Base-by-base conservation (phyloP, 2,797 vertebrate genomes). In the Schizopygopsis malacanthus region DNA sequence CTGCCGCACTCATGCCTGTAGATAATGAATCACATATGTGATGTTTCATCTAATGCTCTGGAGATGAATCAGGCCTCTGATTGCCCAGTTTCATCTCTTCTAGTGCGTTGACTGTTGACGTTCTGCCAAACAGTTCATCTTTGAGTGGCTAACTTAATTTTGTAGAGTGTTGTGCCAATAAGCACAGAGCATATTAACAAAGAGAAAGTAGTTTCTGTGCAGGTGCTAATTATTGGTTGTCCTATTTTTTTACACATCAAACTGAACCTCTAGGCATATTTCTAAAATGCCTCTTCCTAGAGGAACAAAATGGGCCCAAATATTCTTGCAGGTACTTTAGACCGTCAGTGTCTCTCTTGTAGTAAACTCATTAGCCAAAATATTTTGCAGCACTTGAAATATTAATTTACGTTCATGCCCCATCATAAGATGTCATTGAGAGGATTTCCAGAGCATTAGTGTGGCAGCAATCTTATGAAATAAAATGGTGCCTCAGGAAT, bases 11-110 rank as follows among this genome's bases (percentile, higher is more conserved):
- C 33, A 28, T 11, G 69, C 20, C 15, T 54, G 28, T 33, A 76
- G 37, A 79, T 79, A 43, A 63, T 45, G 28, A 61, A 79, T 79
- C 3, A 59, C 33, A 41, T 78, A 3, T 56, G 18, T 39, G 50
- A 79, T 79, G 39, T 45, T 79, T 79, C 39, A 63, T 79, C 39
- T 6, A 28, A 79, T 5, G 41, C 77, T 33, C 77, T 47, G n/a
- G 56, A 63, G 59, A 79, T 16, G 39, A 63, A 25, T 25, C 39
- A 45, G 52, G 56, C 54, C 16, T 25, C 39, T 37, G 54, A 79
- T 61, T 18, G 77, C 56, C 22, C 77, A 63, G 39, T 20, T 45
- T 47, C n/a, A 65, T 28, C 59, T 45, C 56, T 45, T 79, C 77
- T 25, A 54, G 10, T 0, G 28, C 50, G 56, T 12, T 15, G 20